These are phyloP conservation scores for Brachyptera putata DNA, from an alignment of 2,888 invertebrate species.

Conservation along the genomic window DNA sequence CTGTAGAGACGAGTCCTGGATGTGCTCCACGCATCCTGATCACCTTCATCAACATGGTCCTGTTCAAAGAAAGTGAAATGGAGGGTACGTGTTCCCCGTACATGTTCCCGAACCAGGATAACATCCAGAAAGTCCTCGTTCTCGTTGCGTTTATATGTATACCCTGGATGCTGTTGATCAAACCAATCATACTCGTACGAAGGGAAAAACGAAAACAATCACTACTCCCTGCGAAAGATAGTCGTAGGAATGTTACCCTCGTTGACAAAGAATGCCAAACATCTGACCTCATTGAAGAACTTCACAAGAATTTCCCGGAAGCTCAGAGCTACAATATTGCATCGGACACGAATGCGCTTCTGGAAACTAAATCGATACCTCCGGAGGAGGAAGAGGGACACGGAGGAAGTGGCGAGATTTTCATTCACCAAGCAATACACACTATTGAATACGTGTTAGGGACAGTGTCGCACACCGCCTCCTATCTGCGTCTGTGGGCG, in stretches of 20 bases:
- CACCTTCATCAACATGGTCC: slow-evolving; percentile 56
- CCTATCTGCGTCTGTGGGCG: slow-evolving; percentile 95
- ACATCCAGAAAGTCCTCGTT: slow-evolving; percentile 60
- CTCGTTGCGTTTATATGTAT: slow-evolving; percentile 63
- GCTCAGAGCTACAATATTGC: too few species aligned
- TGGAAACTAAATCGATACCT: too few species aligned
- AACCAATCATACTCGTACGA: slow-evolving; percentile 59
- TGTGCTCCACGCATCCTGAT: slow-evolving; percentile 55
- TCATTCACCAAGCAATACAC: slow-evolving; percentile 93
- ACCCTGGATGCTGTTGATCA: slow-evolving; percentile 73
- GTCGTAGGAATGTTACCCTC: too few species aligned
- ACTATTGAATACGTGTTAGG: slow-evolving; percentile 96
- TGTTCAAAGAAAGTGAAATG: neutral
- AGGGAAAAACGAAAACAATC: neutral
- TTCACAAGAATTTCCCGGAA: too few species aligned
- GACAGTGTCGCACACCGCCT: slow-evolving; percentile 95
- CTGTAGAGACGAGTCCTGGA: slow-evolving; percentile 35
- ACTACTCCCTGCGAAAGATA: too few species aligned
- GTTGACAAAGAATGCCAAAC: too few species aligned
- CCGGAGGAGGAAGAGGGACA: slow-evolving; percentile 47
- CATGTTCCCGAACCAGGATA: slow-evolving; percentile 43
- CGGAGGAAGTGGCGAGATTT: slow-evolving; percentile 61
- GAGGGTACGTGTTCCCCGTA: neutral
- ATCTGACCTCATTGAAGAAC: too few species aligned
- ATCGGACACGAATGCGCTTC: too few species aligned